Percentiles rank a stretch among this genome's conserved stretches.
These are phyloP conservation scores for Diuraphis noxia DNA, from an alignment of 1,140 invertebrate species.

Conservation along the genomic window DNA sequence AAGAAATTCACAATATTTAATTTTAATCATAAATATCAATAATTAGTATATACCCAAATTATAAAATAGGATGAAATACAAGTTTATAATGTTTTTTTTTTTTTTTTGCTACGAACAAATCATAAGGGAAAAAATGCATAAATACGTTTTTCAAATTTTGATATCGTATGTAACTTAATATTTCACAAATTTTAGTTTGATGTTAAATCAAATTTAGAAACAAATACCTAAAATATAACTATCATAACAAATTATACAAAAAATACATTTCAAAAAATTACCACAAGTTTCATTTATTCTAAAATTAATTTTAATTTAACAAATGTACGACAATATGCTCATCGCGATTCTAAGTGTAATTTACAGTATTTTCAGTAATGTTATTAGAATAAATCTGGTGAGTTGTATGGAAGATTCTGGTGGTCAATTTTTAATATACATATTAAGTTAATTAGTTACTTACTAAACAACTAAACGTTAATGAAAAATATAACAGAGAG, in stretches of 20 bases:
- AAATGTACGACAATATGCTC: neutral
- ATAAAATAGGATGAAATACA: no score
- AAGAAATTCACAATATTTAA: no score
- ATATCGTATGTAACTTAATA: no score
- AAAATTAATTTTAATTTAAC: neutral
- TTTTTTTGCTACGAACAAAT: no score
- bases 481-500: neutral
- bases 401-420: no score
- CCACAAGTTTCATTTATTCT: neutral
- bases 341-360: neutral
- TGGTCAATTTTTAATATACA: neutral
- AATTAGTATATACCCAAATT: no score
- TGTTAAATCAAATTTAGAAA: neutral
- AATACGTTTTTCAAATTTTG: no score
- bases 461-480: no score
- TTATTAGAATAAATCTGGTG: neutral
- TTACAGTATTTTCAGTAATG: neutral
- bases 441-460: neutral
- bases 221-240: neutral
- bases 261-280: neutral
- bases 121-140: no score
- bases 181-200: neutral
- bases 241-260: neutral
- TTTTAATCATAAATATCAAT: no score
- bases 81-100: no score